phyloP scores from a whole-genome alignment of 2,888 invertebrate genomes.

The Pemphredon lugubris region DNA sequence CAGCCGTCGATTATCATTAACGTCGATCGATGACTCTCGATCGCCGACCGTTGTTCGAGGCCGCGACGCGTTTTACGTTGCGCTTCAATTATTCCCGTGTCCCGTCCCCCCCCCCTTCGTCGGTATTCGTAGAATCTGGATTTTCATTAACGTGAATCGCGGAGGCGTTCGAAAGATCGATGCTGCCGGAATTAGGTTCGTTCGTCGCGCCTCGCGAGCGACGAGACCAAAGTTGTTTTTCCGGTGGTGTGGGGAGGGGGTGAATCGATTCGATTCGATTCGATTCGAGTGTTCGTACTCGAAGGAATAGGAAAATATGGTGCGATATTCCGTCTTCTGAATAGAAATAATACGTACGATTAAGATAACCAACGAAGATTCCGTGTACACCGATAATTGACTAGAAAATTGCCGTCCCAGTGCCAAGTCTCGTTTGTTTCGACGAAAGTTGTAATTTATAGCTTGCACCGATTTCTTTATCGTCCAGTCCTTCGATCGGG shows the following conservation, averaged over 20 bases:
- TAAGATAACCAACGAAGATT: conserved; percentile 43
- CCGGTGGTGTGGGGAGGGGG: conserved; percentile 1
- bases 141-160: not conserved
- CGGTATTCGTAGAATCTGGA: not conserved
- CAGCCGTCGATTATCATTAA: conserved; percentile 22
- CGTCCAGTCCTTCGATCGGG: conserved; percentile 10
- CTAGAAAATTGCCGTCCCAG: conserved; percentile 57
- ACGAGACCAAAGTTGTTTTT: too few species aligned
- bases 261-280: conserved; percentile 40
- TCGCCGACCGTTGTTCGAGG: conserved; percentile 1
- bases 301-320: conserved; percentile 19
- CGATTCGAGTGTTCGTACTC: not conserved
- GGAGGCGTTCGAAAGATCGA: not conserved
- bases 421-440: conserved; percentile 55
- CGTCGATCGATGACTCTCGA: conserved; percentile 11
- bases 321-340: conserved; percentile 54
- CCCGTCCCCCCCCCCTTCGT: too few species aligned
- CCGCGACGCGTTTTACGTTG: conserved; percentile 21
- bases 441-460: conserved; percentile 45
- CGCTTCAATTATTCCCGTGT: not conserved
- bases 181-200: not conserved
- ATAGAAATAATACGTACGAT: conserved; percentile 45
- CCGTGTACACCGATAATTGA: conserved; percentile 50
- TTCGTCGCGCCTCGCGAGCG: too few species aligned
- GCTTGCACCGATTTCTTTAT: conserved; percentile 41